phyloP scores from a whole-genome alignment of 2,113 vertebrate genomes.

The Cebus imitator region DNA sequence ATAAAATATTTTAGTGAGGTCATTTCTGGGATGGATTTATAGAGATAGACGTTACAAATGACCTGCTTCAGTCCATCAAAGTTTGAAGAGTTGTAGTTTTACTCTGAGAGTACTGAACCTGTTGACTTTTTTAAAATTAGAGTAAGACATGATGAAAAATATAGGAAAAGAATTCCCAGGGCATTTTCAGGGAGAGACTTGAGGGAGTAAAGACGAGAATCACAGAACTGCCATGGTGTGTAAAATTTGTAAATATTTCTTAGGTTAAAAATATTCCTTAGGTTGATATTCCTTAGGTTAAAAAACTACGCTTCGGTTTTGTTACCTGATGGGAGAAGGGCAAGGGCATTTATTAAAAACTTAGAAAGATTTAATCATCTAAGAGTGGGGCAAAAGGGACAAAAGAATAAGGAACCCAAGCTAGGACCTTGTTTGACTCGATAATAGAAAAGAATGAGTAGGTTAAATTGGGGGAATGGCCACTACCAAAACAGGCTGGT shows the following conservation, averaged over 20 bases:
- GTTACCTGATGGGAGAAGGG: background rate
- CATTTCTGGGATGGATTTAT: background rate
- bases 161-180: background rate
- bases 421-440: background rate
- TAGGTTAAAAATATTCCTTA: background rate
- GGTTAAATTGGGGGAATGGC: background rate
- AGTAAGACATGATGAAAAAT: background rate
- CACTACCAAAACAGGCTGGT: background rate
- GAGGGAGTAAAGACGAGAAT: background rate
- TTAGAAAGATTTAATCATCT: background rate
- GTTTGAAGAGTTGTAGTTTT: background rate
- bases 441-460: background rate
- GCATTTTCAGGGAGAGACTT: background rate
- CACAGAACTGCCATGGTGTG: background rate
- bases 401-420: background rate
- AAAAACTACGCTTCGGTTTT: background rate
- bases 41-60: background rate
- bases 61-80: background rate
- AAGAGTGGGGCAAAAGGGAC: background rate
- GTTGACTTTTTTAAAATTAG: background rate
- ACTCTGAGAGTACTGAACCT: background rate
- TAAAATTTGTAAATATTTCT: background rate
- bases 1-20: background rate
- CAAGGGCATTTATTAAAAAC: background rate
- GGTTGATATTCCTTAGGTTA: background rate